phyloP scores from a whole-genome alignment of 1,140 invertebrate species.

The Nylanderia fulva region DNA sequence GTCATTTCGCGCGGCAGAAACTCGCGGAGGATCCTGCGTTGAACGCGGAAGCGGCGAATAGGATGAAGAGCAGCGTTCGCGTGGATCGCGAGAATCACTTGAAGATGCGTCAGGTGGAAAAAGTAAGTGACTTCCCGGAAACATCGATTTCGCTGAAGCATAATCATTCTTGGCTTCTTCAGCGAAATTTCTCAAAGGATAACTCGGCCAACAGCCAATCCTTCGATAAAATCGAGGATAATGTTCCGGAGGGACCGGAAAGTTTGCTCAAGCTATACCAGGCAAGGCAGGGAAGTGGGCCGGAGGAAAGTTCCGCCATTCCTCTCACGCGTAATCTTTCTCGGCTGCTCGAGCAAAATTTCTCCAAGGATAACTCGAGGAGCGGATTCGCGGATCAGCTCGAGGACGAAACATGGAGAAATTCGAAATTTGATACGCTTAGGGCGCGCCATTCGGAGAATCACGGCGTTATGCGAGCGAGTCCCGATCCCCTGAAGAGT shows the following conservation, averaged over 20 bases:
- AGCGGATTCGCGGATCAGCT: neutral
- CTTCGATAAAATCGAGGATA: constrained; percentile 35
- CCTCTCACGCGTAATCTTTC: constrained; percentile 29
- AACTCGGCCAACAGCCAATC: constrained; percentile 38
- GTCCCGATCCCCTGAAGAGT: constrained; percentile 25
- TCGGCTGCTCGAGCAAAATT: constrained; percentile 27
- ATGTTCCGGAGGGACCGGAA: constrained; percentile 21
- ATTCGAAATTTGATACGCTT: neutral
- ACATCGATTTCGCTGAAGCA: constrained; percentile 9
- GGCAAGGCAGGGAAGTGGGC: neutral
- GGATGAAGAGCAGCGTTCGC: constrained; percentile 39
- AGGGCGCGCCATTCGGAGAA: constrained; percentile 18
- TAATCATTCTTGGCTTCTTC: constrained; percentile 21
- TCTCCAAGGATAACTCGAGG: constrained; percentile 13
- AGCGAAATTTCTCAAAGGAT: constrained; percentile 34
- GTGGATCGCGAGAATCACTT: constrained; percentile 39
- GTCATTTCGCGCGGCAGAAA: constrained; percentile 76
- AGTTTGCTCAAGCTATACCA: constrained; percentile 30
- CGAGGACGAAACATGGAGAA: neutral
- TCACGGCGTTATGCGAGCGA: constrained; percentile 31
- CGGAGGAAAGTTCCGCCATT: neutral
- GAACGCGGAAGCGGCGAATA: neutral
- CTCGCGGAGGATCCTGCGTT: constrained; percentile 37
- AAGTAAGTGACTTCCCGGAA: neutral
- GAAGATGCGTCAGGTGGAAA: neutral